Base-by-base conservation (phyloP, 2,113 vertebrate genomes). In the Psittacara wagleri region DNA sequence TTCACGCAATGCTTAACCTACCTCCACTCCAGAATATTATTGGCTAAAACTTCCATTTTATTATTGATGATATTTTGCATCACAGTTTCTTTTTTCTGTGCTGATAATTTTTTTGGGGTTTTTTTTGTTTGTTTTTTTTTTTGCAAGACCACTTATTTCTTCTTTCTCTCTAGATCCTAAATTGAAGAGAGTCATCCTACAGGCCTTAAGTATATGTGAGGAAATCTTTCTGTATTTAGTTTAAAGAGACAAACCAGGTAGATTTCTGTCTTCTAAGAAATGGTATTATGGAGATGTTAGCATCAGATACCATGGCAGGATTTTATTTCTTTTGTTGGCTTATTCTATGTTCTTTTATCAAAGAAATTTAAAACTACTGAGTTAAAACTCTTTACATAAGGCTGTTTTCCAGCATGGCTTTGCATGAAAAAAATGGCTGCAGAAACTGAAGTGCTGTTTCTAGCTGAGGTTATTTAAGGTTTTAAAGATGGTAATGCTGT, bases 181-280 rank as follows among this genome's bases (percentile, higher is more conserved):
- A 43, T 27, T 75, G 46, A 93, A 75, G 35, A 78, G 64, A 94
- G 16, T 80, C 83, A 86, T 44, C 55, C 37, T 68, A 64, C 54
- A 85, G 9, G 8, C 37, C 51, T 62, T 62, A 77, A 75, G 24
- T 59, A 9, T 75, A 80, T 64, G 85, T 95, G 68, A 94, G 43
- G 27, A 93, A 78, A 93, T 93, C 33, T 44, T 72, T 51, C n/a
- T 73, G 54, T 91, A 85, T 94, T 85, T 95, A 66, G 15, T 61
- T 94, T 87, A 92, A 91, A 89, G 74, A 76, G 33, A 43, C 17
- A 94, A 91, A 68, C 16, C 12, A 92, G 66, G 37, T 73, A 83
- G 75, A 95, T 84, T 92, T 82, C 16, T 83, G n/a, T 72, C 78
- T 90, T 77, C 49, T 77, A 72, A 81, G 23, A 73, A 73, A 76